A percentile compares a stretch with the other conserved stretches of the same genome.
Evolutionary conservation across 2,113 vertebrate species (phyloP).

Genomic region (Diphyllodes magnificus): DNA sequence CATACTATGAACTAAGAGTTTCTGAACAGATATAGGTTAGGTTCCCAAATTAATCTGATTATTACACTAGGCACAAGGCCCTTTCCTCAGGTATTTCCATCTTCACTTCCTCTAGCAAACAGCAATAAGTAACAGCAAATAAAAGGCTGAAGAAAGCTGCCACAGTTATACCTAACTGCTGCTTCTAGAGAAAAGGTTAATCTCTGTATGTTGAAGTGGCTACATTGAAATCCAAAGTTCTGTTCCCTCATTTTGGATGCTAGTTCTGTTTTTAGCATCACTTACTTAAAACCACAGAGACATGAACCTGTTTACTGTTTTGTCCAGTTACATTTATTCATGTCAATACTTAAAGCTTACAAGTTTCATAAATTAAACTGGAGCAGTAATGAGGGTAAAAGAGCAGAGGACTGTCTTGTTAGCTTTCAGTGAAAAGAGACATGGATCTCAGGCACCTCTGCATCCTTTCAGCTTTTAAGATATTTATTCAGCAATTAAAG

Average conservation of each 20-base stretch:
- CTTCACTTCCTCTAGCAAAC: not conserved
- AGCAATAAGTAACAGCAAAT: not conserved
- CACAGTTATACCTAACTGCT: not conserved
- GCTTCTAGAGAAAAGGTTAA: not conserved
- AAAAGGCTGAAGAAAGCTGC: not conserved
- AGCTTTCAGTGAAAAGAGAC: conserved; percentile 23
- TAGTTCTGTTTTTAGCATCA: not conserved
- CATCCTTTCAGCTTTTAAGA: conserved; percentile 33
- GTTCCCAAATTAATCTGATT: not conserved
- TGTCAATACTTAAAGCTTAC: not conserved
- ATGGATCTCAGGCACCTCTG: conserved; percentile 4
- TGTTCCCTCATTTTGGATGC: not conserved
- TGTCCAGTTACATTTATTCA: not conserved
- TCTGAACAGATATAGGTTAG: not conserved
- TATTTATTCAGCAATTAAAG: conserved; percentile 46
- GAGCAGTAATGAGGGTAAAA: not conserved
- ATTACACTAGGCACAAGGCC: not conserved
- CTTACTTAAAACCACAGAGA: not conserved
- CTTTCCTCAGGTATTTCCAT: not conserved
- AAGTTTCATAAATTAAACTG: not conserved
- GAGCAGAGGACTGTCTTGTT: not conserved
- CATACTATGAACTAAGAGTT: not conserved
- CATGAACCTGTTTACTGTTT: not conserved
- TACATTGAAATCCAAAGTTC: not conserved
- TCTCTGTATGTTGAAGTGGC: not conserved